Evolutionary conservation across 64 coral and sea anemone genomes (phyloP), one percentile per base, ranked within the genome.

Genomic region (Montipora efflorescens): DNA sequence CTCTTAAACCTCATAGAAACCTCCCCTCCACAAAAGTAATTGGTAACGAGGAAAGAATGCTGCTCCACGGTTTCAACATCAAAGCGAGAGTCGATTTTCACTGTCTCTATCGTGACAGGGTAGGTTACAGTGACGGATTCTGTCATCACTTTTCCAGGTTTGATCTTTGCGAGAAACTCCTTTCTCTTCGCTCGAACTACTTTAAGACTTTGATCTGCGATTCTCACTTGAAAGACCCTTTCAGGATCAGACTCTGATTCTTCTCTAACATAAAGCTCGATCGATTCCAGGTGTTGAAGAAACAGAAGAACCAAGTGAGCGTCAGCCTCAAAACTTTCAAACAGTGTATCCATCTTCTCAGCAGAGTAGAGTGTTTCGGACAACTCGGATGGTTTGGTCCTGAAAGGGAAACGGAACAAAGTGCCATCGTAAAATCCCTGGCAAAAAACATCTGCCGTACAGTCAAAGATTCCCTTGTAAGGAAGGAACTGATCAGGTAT

Each of bases 391-490:
- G 93, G 84, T 52, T 92, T n/a, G 59, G 76, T 19, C 87, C 96
- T 79, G 43, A 98, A 87, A 0, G 96, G 96, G 55, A 98, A 98
- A 16, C 96, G 96, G 87, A 98, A 98, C 2, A 98, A 76, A 48
- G 96, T 98, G 12, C 93, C 96, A 7, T 87, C 36, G 45, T 95
- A 98, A 46, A 62, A 71, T 43, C 90, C 93, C 78, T 61, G 82
- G 8, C n/a, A 75, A 22, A 93, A 98, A 5, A 58, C 53, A 7
- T 93, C 95, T 28, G 93, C 55, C 25, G 52, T 67, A 20, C 96
- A 98, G 83, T 59, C 80, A 61, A 95, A 92, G 46, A 98, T 70
- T 3, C 80, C 84, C 16, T 95, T 95, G 67, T 93, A 95, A 14
- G 96, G 96, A 53, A 79, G 84, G 45, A 98, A 95, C 85, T 98